Percentiles rank a stretch among this genome's conserved stretches.
phyloP scores from a whole-genome alignment of 2,113 vertebrate genomes.

The Cephalopterus ornatus region DNA sequence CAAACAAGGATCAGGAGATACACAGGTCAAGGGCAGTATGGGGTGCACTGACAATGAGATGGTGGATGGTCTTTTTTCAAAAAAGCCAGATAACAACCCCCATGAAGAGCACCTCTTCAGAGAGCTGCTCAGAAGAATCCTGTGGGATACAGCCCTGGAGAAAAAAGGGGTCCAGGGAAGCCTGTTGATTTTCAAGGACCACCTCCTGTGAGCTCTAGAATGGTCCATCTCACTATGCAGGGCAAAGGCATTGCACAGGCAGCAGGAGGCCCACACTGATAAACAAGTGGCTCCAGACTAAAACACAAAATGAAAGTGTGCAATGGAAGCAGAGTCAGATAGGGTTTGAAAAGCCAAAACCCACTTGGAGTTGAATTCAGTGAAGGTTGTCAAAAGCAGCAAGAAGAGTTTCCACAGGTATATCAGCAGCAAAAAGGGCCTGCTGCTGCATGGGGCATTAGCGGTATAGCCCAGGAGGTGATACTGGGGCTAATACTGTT shows the following conservation, averaged over 20 bases:
- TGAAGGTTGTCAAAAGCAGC: neutral
- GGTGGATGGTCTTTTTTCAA: neutral
- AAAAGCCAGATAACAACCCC: neutral
- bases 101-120: neutral
- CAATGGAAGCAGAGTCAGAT: neutral
- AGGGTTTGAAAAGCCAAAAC: neutral
- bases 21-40: neutral
- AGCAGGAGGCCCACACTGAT: neutral
- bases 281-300: neutral
- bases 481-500: neutral
- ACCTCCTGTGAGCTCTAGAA: neutral
- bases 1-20: neutral
- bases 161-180: neutral
- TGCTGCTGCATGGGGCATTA: neutral
- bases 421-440: neutral
- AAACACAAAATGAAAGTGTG: neutral
- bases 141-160: neutral
- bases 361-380: neutral
- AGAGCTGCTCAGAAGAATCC: neutral
- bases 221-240: neutral
- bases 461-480: accelerated
- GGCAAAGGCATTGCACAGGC: neutral
- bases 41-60: neutral
- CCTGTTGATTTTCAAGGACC: neutral
- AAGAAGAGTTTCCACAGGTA: neutral